phyloP scores from a whole-genome alignment of 2,888 invertebrate genomes.

The Hemithea aestivaria region DNA sequence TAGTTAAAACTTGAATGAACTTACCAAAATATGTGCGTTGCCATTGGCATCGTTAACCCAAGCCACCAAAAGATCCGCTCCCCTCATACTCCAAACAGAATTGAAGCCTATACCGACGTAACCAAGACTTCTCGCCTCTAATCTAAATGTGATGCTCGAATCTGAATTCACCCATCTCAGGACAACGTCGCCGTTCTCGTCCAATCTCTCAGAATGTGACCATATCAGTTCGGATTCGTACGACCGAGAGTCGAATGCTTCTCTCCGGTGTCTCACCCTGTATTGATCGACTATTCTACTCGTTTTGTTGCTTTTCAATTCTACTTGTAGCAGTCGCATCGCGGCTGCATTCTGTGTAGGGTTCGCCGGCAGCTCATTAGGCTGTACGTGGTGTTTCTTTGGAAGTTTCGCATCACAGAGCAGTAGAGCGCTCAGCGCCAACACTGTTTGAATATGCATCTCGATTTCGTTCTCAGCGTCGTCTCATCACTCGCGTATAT shows the following conservation, averaged over 20 bases:
- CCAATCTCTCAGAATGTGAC: slow-evolving; percentile 79
- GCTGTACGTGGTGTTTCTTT: slow-evolving; percentile 48
- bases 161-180: slow-evolving; percentile 87
- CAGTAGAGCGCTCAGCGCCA: slow-evolving; percentile 59
- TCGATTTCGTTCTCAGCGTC: slow-evolving; percentile 33
- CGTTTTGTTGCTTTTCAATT: slow-evolving; percentile 58
- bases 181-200: slow-evolving; percentile 75
- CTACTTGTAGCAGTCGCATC: slow-evolving; percentile 47
- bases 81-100: slow-evolving; percentile 86
- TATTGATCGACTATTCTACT: slow-evolving; percentile 64
- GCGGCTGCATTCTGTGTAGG: slow-evolving; percentile 52
- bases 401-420: slow-evolving; percentile 68
- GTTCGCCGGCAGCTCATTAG: slow-evolving; percentile 56
- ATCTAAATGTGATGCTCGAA: slow-evolving; percentile 89
- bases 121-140: slow-evolving; percentile 90
- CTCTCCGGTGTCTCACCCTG: slow-evolving; percentile 53
- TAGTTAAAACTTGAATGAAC: slow-evolving; percentile 41
- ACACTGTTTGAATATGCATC: slow-evolving; percentile 60
- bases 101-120: slow-evolving; percentile 94
- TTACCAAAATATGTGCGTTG: slow-evolving; percentile 88
- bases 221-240: slow-evolving; percentile 72
- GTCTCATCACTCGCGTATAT: slow-evolving; percentile 53
- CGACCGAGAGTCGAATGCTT: slow-evolving; percentile 67
- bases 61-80: slow-evolving; percentile 92
- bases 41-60: slow-evolving; percentile 88